phyloP scores from a whole-genome alignment of 1,140 invertebrate genomes.

The Lordiphosa collinella region DNA sequence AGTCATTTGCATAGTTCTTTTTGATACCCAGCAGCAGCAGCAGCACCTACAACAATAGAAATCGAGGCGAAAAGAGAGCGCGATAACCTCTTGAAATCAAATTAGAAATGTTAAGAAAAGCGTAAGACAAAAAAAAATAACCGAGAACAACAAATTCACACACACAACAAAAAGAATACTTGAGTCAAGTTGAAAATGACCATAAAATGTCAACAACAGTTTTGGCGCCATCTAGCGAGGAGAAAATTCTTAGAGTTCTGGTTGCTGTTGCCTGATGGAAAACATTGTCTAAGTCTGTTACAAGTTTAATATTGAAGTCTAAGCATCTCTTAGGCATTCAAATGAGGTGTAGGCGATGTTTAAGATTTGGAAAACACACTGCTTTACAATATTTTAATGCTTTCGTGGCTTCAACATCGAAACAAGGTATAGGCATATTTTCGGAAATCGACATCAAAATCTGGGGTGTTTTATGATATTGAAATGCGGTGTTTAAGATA shows the following conservation, averaged over 20 bases:
- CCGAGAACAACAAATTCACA: constrained; percentile 1
- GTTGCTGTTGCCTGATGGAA: no score
- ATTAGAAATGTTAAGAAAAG: constrained; percentile 54
- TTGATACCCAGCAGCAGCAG: constrained; percentile 27
- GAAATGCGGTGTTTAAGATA: no score
- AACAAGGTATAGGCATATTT: no score
- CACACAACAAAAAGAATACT: constrained; percentile 8
- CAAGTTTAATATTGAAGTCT: no score
- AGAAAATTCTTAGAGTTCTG: neutral
- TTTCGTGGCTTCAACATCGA: no score
- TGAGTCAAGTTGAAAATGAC: constrained; percentile 1
- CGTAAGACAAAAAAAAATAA: constrained; percentile 19
- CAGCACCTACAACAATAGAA: constrained; percentile 33
- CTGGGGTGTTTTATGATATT: no score
- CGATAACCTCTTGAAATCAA: constrained; percentile 74
- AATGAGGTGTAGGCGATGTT: no score
- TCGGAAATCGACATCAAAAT: no score
- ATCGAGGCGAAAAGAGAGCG: constrained; percentile 1
- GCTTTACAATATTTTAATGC: no score
- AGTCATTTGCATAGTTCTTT: constrained; percentile 74
- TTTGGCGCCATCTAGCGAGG: constrained; percentile 4
- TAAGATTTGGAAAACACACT: no score
- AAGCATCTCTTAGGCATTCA: no score
- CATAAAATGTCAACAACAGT: constrained; percentile 11
- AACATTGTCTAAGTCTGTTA: no score